Conservation (phyloP, 1,140 invertebrate genomes). For the Polyergus mexicanus region DNA sequence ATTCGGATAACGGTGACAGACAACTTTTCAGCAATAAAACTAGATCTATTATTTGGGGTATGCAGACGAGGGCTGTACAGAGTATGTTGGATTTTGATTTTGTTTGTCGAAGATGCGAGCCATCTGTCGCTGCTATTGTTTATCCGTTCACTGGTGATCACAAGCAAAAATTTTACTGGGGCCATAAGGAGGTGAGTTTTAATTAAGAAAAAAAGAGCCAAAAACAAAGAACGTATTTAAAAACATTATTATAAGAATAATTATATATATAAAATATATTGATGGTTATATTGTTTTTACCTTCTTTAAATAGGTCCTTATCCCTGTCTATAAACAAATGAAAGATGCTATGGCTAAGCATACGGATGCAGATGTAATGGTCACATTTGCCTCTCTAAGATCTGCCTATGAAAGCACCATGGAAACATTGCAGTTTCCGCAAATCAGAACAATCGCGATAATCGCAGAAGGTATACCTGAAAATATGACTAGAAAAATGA, state of each 20-base stretch:
- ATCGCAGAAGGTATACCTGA: constrained; percentile 99
- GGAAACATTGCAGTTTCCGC: constrained; percentile 96
- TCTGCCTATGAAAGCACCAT: constrained; percentile 99
- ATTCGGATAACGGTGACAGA: constrained; percentile 62
- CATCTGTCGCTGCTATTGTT: constrained; percentile 97
- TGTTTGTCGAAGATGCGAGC: constrained; percentile 96
- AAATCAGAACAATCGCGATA: constrained; percentile 98
- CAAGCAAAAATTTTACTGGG: constrained; percentile 99
- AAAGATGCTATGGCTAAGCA: constrained; percentile 98
- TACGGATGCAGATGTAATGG: constrained; percentile 97
- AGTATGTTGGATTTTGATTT: constrained; percentile 99
- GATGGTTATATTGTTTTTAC: constrained; percentile 7
- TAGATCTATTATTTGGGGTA: constrained; percentile 99
- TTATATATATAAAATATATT: not conserved
- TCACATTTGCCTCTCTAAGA: constrained; percentile 99
- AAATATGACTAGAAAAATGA: constrained; percentile 98
- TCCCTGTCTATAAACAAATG: constrained; percentile 98
- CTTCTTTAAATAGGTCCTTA: constrained; percentile 76
- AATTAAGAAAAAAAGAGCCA: not conserved
- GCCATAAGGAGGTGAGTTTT: constrained; percentile 94
- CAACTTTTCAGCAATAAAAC: constrained; percentile 94
- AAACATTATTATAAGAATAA: too few species aligned
- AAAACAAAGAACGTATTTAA: not conserved
- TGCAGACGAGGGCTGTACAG: constrained; percentile 99
- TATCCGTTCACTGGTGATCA: constrained; percentile 99